Base-by-base conservation (phyloP, 1,140 invertebrate genomes). In the Papilio dardanus region DNA sequence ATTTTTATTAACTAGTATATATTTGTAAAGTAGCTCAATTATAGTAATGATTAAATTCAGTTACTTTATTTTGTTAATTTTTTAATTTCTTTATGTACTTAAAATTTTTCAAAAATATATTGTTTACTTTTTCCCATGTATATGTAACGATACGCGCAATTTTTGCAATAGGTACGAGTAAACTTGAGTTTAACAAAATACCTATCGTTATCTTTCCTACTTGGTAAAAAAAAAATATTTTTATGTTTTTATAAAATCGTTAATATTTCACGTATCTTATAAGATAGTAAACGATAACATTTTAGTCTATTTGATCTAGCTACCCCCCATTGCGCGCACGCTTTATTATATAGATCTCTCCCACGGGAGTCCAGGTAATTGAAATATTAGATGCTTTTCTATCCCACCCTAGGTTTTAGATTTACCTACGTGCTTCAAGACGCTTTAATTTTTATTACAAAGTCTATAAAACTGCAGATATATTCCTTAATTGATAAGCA, bases 351-450 rank as follows among this genome's bases (percentile, higher is more conserved):
- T 73, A 58, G 71, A 73, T 73, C 30, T 73, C 71, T 73, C 71
- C 71, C 71, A 33, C 42, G 71, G 71, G 71, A 73, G 71, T 73
- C 71, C 33, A 73, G 67, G 71, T 73, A 73, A 73, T 73, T 73
- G 71, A 73, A 73, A 73, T 58, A 58, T 73, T 73, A 73, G 71
- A 58, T 31, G 30, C 71, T 54, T 35, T 73, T 50, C 71, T 73
- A 73, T 73, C 50, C 30, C 71, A 21, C 8, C 46, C 71, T 73
- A 73, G 71, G 54, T 62, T 28, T 62, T 62, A 62, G 54, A 62
- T 62, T 62, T 30, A 62, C 24, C 24, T 62, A 5, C 24, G 54
- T 14, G 10, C 24, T 62, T 62, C 14, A 62, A 62, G 54, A 30
- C 30, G 24, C 8, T 62, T 62, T 62, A 14, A 62, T 28, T 62